Evolutionary conservation across 2,113 vertebrate genomes (phyloP).

Genomic region (Cyanoramphus novaezelandiae): DNA sequence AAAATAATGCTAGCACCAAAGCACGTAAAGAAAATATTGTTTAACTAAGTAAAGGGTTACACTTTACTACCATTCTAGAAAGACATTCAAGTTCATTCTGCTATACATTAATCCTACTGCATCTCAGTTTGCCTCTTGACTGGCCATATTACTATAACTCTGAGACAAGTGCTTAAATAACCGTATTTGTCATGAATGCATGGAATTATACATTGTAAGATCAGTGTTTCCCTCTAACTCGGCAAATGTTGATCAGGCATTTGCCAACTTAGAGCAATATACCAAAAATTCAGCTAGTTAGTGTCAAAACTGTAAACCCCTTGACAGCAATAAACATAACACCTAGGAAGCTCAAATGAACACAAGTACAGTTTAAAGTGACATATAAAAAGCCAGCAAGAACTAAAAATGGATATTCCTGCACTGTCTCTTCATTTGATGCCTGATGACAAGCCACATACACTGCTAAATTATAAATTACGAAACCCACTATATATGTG

Average conservation of each 20-base stretch:
- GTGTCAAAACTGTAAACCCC: neutral
- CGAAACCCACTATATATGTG: neutral
- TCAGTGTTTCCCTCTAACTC: neutral
- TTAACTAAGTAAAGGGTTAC: constrained; percentile 23
- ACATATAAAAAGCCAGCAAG: neutral
- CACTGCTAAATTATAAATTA: neutral
- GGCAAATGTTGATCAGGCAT: neutral
- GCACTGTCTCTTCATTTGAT: neutral
- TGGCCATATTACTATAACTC: constrained; percentile 15
- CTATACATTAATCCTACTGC: constrained; percentile 32
- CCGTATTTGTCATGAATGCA: neutral
- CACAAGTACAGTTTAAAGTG: neutral
- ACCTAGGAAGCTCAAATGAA: neutral
- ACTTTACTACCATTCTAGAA: neutral
- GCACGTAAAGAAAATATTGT: constrained; percentile 8
- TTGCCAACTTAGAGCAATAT: neutral
- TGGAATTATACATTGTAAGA: neutral
- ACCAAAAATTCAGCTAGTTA: neutral
- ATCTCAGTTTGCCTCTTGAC: constrained; percentile 16
- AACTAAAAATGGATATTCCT: neutral
- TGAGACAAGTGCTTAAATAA: constrained; percentile 43
- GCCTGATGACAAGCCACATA: neutral
- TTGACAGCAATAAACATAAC: neutral
- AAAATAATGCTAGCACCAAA: neutral
- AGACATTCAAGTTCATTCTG: neutral